Base-by-base conservation (phyloP, 37 sponge, comb jelly and placozoan species). In the Aplysina aerophoba region DNA sequence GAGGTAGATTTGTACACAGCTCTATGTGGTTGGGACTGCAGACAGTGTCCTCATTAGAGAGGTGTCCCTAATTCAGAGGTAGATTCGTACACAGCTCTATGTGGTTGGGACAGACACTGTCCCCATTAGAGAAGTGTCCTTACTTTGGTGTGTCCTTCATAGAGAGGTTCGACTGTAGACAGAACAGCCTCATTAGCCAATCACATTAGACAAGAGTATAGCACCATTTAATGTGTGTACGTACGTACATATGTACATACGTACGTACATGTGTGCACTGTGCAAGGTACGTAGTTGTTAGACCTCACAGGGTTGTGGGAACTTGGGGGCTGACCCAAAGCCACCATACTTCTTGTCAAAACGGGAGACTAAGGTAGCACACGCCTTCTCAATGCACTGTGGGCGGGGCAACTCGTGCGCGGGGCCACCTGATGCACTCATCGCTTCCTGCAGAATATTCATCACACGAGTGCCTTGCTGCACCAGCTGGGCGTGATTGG, bases 321-420 rank as follows among this genome's bases (percentile, higher is more conserved):
- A 93, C 65, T 93, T 93, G 38, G 91, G 90, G n/a, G 88, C 79
- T 0, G 55, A 37, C 0, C 94, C 94, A 85, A 90, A 93, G 4
- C 94, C 94, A 0, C 94, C 94, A 67, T 90, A 79, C 0, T 85
- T 35, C 0, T 31, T 36, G 41, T 93, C 94, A 81, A 88, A 90
- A 40, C 80, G 78, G 8, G 56, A 30, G 30, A 77, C 81, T 28
- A 93, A 83, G 15, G 35, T 55, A 28, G 79, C 58, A 50, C 84
- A 90, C 0, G 86, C 90, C 12, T 84, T 28, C 56, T 88, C 85
- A 36, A 93, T 66, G 71, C 94, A 93, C n/a, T 41, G 22, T 38
- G 78, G 78, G 24, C 38, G 38, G 6, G 78, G 78, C 0, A 75
- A 25, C 24, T 75, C 78, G 1, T 75, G 33, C 6, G 67, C 50